Base-by-base conservation (phyloP, 2,113 vertebrate species). In the Passer montanus region DNA sequence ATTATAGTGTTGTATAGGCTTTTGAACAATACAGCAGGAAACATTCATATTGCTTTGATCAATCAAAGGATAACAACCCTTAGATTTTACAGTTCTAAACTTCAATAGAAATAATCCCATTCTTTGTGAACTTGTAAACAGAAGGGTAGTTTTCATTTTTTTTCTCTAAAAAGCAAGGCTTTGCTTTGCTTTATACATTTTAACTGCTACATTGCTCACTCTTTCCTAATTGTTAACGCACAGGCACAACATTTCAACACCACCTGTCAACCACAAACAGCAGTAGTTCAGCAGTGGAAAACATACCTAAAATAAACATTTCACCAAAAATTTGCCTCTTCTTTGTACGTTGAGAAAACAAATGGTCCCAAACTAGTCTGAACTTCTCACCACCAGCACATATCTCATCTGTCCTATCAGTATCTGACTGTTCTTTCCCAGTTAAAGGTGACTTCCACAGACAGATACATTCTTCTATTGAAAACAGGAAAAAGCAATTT, bases 401-500 rank as follows among this genome's bases (percentile, higher is more conserved):
- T 90, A 79, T 33, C 39, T 90, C 72, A 90, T 47, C 41, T 82
- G 9, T 77, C 77, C 68, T 75, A 83, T 85, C 67, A 83, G 43
- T 39, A 90, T 15, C 76, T 58, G 47, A 79, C 35, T 72, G 75
- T 35, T 78, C 58, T 68, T 63, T 31, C 41, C 31, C 87, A 70
- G 49, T 79, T 84, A 88, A 90, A 95, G 85, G 79, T 81, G 86
- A 88, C 85, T 95, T 92, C 77, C 1, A 86, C 12, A 82, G 55
- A 58, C 17, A 86, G 47, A 63, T 31, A 58, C 0, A 2, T 58
- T 87, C 56, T 91, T 68, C 52, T 78, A 39, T 1, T 31, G 66
- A 84, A 83, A 92, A 89, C 17, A 72, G 81, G 28, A 91, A 84
- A 91, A 79, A 64, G 10, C 53, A 79, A 80, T 93, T 96, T 87